Conservation (phyloP, 2,888 invertebrate genomes). For the Temnothorax ravouxi region DNA sequence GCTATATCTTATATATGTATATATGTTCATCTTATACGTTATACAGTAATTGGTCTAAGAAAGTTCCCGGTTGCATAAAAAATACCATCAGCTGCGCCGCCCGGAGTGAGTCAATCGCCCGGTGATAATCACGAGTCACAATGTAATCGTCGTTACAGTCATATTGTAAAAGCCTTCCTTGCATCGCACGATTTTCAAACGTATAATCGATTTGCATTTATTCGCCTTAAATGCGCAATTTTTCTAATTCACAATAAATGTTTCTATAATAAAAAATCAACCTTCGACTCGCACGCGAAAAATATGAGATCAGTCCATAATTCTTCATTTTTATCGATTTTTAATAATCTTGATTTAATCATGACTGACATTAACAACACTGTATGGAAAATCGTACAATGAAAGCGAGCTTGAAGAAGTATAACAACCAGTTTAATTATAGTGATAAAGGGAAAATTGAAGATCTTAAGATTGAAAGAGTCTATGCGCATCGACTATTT, state of each 20-base stretch:
- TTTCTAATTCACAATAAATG: background rate
- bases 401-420: constrained; percentile 27
- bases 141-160: constrained; percentile 27
- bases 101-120: constrained; percentile 37
- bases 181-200: constrained; percentile 28
- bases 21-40: constrained; percentile 58
- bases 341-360: background rate
- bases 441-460: constrained; percentile 27
- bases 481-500: constrained; percentile 5
- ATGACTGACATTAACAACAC: background rate
- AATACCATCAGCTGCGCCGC: constrained; percentile 63
- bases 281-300: background rate
- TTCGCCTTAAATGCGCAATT: background rate
- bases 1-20: constrained; percentile 42
- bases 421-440: constrained; percentile 20
- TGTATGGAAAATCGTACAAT: constrained; percentile 31
- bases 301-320: constrained; percentile 1
- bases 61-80: constrained; percentile 69
- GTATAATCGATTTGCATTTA: constrained; percentile 1
- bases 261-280: constrained; percentile 6
- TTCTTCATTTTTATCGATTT: background rate
- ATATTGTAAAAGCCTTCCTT: background rate
- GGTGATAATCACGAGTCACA: constrained; percentile 39
- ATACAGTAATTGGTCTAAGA: constrained; percentile 76
- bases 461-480: constrained; percentile 30